A percentile compares a stretch with the other conserved stretches of the same genome.
phyloP scores from a whole-genome alignment of 92 coral and sea anemone species.

The Phenganax stokvisi region DNA sequence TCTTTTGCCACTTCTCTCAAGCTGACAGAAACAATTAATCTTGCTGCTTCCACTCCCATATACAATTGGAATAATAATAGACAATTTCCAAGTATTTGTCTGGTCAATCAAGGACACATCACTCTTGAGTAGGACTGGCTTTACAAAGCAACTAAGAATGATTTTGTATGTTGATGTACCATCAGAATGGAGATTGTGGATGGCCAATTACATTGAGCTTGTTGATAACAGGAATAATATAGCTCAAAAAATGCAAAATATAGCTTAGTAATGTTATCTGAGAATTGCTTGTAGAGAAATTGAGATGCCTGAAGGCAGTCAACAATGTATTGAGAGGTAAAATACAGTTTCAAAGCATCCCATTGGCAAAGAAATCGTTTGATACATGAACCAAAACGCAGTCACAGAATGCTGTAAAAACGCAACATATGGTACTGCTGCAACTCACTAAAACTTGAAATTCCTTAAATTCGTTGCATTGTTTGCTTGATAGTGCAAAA shows the following conservation, averaged over 20 bases:
- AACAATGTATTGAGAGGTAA: constrained; percentile 15
- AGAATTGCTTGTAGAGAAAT: neutral
- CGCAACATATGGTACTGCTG: neutral
- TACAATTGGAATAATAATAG: constrained; percentile 6
- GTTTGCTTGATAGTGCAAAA: constrained; percentile 13
- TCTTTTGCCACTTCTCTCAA: constrained; percentile 12
- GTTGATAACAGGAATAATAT: constrained; percentile 16
- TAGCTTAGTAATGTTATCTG: constrained; percentile 1
- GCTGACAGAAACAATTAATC: neutral
- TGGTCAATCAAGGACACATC: neutral
- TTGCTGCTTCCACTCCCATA: constrained; percentile 29
- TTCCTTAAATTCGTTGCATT: neutral
- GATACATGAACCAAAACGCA: neutral
- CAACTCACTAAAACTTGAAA: neutral
- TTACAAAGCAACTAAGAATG: constrained; percentile 27
- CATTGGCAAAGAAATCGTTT: constrained; percentile 1
- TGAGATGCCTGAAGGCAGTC: neutral
- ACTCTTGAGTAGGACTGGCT: constrained; percentile 6
- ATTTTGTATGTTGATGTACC: constrained; percentile 15
- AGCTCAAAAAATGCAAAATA: constrained; percentile 19
- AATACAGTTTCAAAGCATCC: constrained; percentile 9
- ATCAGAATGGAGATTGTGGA: constrained; percentile 24
- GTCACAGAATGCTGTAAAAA: neutral
- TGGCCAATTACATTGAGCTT: constrained; percentile 7
- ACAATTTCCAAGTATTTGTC: neutral